Base-by-base conservation (phyloP, 2,113 vertebrate genomes). In the Cairina moschata region DNA sequence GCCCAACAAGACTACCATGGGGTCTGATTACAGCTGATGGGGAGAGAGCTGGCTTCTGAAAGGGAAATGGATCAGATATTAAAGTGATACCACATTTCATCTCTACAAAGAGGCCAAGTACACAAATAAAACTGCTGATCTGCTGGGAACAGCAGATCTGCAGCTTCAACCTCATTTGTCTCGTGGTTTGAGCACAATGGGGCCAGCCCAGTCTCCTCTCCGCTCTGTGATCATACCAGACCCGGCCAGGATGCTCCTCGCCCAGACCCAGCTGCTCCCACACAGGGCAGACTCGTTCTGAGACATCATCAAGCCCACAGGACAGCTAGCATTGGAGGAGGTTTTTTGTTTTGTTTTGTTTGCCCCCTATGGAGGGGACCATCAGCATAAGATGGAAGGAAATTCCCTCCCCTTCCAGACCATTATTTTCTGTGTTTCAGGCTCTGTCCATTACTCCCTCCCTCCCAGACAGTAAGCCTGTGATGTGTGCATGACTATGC, bases 131-230 rank as follows among this genome's bases (percentile, higher is more conserved):
- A 94, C 62, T 89, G 92, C 96, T 96, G 92, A 97, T 86, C 92
- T 16, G 66, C 77, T 92, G 90, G 88, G 76, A 92, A 75, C 36
- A 5, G 26, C 79, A 36, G 68, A 93, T 81, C 66, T 58, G 90
- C 83, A 60, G 90, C 88, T 88, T 95, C 83, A 95, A 90, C 86
- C 88, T 90, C 85, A 78, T 95, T 93, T 95, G 85, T n/a, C 65
- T 74, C 34, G 2, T 88, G 85, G 67, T 95, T 42, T 18, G 69
- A 94, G 83, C 83, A 96, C 86, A 96, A 93, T 36, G 17, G 83
- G 83, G 73, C 44, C 86, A 81, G 76, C 21, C 8, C 44, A 4
- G 79, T 8, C 26, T 60, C 25, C 22, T n/a, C 42, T 13, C 6
- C 9, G 20, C 0, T 0, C 86, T 55, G 67, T 6, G 59, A 32